Evolutionary conservation across 2,113 vertebrate genomes (phyloP).

Genomic region (Myrmecophaga tridactyla): DNA sequence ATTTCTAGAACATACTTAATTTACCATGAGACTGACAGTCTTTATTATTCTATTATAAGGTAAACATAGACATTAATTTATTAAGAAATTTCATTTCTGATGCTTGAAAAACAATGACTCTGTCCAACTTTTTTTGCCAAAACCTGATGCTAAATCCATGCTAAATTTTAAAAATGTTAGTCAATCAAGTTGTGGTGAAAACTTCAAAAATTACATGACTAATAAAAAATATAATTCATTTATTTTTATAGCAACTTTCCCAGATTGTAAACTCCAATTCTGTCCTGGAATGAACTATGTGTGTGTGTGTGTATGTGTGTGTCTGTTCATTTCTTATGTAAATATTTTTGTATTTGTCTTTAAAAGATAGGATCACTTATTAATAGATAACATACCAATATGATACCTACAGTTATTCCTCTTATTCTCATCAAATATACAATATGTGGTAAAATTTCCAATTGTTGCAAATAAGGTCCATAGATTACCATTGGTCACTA

Average conservation of each 20-base stretch:
- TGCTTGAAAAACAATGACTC: not conserved
- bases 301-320: not conserved
- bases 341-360: not conserved
- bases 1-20: slow-evolving; percentile 13
- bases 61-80: not conserved
- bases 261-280: not conserved
- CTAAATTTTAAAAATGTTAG: not conserved
- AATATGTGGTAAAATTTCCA: not conserved
- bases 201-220: not conserved
- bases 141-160: not conserved
- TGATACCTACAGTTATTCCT: not conserved
- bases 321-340: not conserved
- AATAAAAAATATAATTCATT: not conserved
- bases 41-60: not conserved
- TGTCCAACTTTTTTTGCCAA: not conserved
- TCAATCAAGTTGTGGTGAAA: not conserved
- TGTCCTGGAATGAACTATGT: no score
- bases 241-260: not conserved
- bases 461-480: not conserved
- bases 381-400: not conserved
- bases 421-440: not conserved
- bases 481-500: not conserved
- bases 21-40: not conserved
- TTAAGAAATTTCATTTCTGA: not conserved
- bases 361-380: not conserved